Base-by-base conservation (phyloP, 1,140 invertebrate species). In the Conopomorpha cramerella region DNA sequence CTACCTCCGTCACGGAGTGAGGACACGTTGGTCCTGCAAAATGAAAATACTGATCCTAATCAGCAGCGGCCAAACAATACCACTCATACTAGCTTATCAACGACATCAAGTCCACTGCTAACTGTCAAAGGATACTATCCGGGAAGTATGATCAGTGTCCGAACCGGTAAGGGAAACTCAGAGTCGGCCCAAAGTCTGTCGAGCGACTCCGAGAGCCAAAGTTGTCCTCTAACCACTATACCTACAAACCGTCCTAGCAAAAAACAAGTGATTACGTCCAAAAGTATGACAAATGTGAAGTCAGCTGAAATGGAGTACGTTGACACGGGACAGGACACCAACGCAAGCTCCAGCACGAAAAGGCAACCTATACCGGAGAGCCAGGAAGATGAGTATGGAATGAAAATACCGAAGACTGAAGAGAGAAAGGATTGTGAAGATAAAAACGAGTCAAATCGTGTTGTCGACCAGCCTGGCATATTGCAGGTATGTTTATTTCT, bases 1-100 rank as follows among this genome's bases (percentile, higher is more conserved):
- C 59, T 90, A 23, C 85, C 87, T 0, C 87, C 88, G 0, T 91
- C 89, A 0, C 81, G 86, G 17, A 91, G 88, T 39, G 89, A 91
- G 55, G 89, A 92, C 46, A 88, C 85, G 0, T 51, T 91, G 12
- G 81, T 86, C 2, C 55, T 82, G 0, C 79, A 81, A 41, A 78
- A 84, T 51, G 81, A 84, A 45, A 52, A 63, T 41, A 46, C 67
- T 15, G 49, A 63, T 34, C 74, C 81, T 2, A n/a, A n/a, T n/a
- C 81, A 81, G 37, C 79, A 80, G 0, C 76, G 78, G 44, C 81
- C 77, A 27, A 62, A 61, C 38, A 72, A 65, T 39, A 60, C 72
- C 29, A 73, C 55, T 52, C n/a, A n/a, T n/a, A 55, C 83, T 0
- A 85, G 82, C 16, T 70, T 82, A 1, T 86, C 86, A 0, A 84